Base-by-base conservation (phyloP, 2,113 vertebrate genomes). In the Nettapus auritus region DNA sequence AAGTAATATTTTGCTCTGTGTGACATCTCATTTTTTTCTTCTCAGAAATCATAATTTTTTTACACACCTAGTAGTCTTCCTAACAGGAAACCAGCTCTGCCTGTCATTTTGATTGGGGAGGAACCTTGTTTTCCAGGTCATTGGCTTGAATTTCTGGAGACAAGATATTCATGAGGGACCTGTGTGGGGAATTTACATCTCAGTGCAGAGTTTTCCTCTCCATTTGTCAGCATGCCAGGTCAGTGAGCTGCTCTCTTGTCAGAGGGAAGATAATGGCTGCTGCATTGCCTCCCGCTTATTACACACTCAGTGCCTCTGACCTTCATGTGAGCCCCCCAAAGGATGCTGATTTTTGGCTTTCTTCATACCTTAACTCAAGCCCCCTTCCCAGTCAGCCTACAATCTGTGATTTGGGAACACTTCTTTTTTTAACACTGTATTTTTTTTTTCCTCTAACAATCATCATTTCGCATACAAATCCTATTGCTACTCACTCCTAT, bases 221-320 rank as follows among this genome's bases (percentile, higher is more conserved):
- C 99, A 99, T 99, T 99, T 99, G 98, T 98, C 98, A 97, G 98
- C 98, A 98, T 98, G 98, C 96, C 98, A 99, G 99, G 99, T 99
- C 99, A 99, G 96, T 97, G 98, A 98, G 98, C 97, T 94, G 97
- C 98, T 98, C 97, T 96, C 95, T 97, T 98, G 97, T 98, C 98
- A 98, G 96, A 97, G 96, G 98, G 97, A 98, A 98, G 98, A 98
- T 99, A 99, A 99, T 99, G 98, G 98, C 97, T 98, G 95, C 97
- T 94, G 92, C 94, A 96, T 96, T 97, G 96, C 92, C 98, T 99
- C 98, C 98, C 16, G 60, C 98, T 99, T 98, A 99, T 99, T 98
- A 99, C 98, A 98, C 98, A 98, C 98, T 98, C 98, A 98, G 96
- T 98, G 98, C 96, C 89, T 98, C 98, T 99, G 98, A 99, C 99